Conservation (phyloP, 2,113 vertebrate species). For the Nettapus auritus region DNA sequence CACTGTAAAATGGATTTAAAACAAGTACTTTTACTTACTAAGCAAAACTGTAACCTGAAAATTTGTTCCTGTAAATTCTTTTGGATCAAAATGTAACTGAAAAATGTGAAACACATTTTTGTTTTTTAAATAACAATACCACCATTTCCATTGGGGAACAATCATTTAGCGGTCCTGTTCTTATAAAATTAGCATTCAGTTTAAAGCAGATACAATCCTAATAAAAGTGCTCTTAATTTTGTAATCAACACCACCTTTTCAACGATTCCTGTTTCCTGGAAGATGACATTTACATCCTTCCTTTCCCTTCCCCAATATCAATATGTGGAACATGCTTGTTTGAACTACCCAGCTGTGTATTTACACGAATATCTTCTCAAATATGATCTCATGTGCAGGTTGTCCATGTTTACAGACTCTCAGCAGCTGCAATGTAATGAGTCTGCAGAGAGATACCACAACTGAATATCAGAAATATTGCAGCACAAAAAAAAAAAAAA, state of each 20-base stretch:
- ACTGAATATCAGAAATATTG: background rate
- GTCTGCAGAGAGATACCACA: background rate
- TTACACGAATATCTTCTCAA: background rate
- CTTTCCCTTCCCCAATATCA: background rate
- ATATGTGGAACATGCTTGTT: background rate
- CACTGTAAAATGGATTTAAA: background rate
- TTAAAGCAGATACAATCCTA: background rate
- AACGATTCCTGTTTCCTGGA: background rate
- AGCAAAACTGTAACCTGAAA: background rate
- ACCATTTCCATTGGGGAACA: background rate
- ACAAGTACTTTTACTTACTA: background rate
- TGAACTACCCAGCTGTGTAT: background rate
- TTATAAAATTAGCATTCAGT: background rate
- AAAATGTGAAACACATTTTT: background rate
- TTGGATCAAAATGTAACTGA: background rate
- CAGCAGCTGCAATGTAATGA: background rate
- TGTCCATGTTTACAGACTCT: background rate
- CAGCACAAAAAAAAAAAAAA: background rate
- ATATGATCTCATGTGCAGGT: background rate
- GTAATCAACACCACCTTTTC: background rate
- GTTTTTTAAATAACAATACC: background rate
- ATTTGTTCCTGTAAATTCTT: background rate
- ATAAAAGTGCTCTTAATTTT: background rate
- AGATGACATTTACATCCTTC: background rate
- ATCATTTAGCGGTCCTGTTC: background rate